These are phyloP conservation scores for Halcyon malimbica DNA, from an alignment of 2,113 vertebrate species.

Conservation along the genomic window DNA sequence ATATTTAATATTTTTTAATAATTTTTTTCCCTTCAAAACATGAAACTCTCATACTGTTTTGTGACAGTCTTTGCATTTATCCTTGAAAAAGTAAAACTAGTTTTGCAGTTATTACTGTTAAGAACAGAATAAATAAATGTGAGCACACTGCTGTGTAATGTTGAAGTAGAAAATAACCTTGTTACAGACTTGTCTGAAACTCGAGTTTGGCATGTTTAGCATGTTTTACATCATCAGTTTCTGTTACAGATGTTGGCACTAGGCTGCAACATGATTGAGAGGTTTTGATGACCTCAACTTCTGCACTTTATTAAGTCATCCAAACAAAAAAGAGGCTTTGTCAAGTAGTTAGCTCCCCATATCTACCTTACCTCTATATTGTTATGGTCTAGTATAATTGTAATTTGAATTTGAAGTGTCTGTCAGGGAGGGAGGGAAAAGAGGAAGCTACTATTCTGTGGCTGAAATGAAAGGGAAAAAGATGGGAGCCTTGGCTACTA, in stretches of 20 bases:
- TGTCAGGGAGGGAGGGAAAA: not conserved
- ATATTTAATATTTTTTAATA: not conserved
- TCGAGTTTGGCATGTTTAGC: conserved; percentile 41
- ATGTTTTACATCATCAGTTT: conserved; percentile 56
- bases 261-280: conserved; percentile 41
- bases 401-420: conserved; percentile 28
- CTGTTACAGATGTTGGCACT: conserved; percentile 50
- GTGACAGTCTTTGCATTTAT: conserved; percentile 3
- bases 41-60: not conserved
- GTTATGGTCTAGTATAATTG: not conserved
- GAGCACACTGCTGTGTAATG: not conserved
- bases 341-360: not conserved
- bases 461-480: not conserved
- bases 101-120: conserved; percentile 19
- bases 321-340: conserved; percentile 48
- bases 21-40: not conserved
- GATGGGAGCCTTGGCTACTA: not conserved
- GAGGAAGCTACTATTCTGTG: not conserved
- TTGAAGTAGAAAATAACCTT: conserved; percentile 44
- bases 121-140: conserved; percentile 32
- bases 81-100: not conserved
- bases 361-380: conserved; percentile 42
- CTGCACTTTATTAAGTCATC: conserved; percentile 54
- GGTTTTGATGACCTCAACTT: conserved; percentile 59
- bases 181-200: conserved; percentile 16